These are phyloP conservation scores for Cylloceria caligata DNA, from an alignment of 2,888 invertebrate species.

Conservation along the genomic window DNA sequence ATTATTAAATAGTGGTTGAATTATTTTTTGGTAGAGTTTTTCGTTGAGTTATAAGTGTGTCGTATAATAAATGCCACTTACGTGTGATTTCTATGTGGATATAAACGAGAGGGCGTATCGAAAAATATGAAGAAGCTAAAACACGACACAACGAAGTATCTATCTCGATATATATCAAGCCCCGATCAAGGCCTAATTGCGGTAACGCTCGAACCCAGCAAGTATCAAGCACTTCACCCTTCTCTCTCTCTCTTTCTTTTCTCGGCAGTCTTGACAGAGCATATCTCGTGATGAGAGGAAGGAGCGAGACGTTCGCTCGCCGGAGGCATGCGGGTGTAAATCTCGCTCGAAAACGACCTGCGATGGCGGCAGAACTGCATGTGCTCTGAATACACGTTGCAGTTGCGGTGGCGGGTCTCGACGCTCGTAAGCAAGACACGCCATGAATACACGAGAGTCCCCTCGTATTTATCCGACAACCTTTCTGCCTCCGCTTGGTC, in stretches of 20 bases:
- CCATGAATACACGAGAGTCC: conserved; percentile 60
- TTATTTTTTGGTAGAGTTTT: too few relatives aligned
- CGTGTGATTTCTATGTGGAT: not conserved
- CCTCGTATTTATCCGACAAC: conserved; percentile 64
- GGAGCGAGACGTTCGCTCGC: conserved; percentile 49
- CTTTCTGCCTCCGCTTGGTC: conserved; percentile 46
- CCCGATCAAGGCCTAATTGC: conserved; percentile 70
- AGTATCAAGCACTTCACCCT: conserved; percentile 44
- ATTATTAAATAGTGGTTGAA: too few relatives aligned
- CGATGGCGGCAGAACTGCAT: conserved; percentile 26
- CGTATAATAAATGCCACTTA: not conserved
- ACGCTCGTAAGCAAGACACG: conserved; percentile 51
- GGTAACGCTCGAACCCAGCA: conserved; percentile 50
- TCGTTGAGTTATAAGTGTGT: too few relatives aligned
- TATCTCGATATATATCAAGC: conserved; percentile 46
- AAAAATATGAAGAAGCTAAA: conserved; percentile 9
- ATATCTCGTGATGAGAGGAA: conserved; percentile 22
- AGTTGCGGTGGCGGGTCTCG: conserved; percentile 22
- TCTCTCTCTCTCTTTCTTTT: conserved; percentile 37
- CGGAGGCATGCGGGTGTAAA: conserved; percentile 67
- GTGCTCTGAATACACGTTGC: conserved; percentile 6
- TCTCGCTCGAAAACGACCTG: conserved; percentile 65
- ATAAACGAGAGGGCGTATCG: not conserved
- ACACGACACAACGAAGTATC: conserved; percentile 2
- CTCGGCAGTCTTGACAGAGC: conserved; percentile 4